phyloP scores from a whole-genome alignment of 2,797 vertebrate species.

The Sebastes minor region DNA sequence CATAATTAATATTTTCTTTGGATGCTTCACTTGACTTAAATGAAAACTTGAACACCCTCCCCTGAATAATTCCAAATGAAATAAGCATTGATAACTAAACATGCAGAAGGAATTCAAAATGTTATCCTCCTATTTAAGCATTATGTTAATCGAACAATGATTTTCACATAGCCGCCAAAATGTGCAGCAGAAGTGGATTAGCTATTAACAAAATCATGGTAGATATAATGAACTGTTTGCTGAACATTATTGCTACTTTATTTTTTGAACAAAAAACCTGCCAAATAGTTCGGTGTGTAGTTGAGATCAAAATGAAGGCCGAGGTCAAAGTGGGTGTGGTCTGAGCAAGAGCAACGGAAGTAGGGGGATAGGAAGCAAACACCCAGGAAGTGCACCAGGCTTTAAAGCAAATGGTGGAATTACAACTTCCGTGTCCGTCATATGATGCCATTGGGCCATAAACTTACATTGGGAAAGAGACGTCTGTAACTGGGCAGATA shows the following conservation, averaged over 20 bases:
- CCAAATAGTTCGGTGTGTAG: too few species aligned
- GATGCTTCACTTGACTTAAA: background rate
- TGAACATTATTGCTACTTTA: background rate
- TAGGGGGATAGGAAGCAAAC: too few species aligned
- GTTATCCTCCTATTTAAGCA: background rate
- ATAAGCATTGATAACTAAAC: background rate
- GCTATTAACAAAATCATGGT: background rate
- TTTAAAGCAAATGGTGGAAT: too few species aligned
- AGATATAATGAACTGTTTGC: background rate
- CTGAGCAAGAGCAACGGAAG: too few species aligned
- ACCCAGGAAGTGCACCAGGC: rapidly evolving
- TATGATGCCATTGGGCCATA: too few species aligned
- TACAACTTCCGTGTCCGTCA: too few species aligned
- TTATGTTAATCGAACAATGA: background rate
- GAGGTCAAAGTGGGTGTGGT: too few species aligned
- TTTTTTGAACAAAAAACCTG: background rate
- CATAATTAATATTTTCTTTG: background rate
- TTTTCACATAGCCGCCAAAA: background rate
- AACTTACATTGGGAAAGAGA: too few species aligned
- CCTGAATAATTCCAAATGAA: background rate
- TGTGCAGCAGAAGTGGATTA: background rate
- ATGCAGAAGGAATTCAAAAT: background rate
- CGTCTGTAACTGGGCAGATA: too few species aligned
- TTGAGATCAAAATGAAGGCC: too few species aligned
- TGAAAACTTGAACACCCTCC: background rate